phyloP scores from a whole-genome alignment of 2,113 vertebrate genomes.

The Syngnathus floridae region DNA sequence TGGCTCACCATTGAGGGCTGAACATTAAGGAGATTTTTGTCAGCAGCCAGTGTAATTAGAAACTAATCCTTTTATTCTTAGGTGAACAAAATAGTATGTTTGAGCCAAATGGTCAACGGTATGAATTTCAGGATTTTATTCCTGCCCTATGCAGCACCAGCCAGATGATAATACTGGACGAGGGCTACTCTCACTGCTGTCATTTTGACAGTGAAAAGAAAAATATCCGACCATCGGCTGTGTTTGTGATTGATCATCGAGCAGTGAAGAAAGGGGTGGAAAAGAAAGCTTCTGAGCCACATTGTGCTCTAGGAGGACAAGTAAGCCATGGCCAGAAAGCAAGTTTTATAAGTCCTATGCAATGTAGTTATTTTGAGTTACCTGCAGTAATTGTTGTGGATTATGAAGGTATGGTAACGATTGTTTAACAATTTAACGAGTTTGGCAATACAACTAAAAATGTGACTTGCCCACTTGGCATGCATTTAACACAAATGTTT shows the following conservation, averaged over 20 bases:
- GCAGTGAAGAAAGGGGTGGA: background rate
- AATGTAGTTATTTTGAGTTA: background rate
- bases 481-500: conserved; percentile 27
- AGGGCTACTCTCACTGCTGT: background rate
- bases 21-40: background rate
- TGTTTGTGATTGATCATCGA: background rate
- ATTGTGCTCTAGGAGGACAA: background rate
- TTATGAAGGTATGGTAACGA: background rate
- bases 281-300: background rate
- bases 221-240: background rate
- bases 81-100: background rate
- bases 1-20: background rate
- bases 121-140: background rate
- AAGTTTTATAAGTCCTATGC: background rate
- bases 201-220: background rate
- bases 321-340: background rate
- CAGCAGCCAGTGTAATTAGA: background rate
- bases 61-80: background rate
- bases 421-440: background rate
- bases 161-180: background rate
- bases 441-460: conserved; percentile 14
- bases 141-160: background rate
- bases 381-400: background rate
- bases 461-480: conserved; percentile 15
- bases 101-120: background rate